Base-by-base conservation (phyloP, 2,113 vertebrate species). In the sheep (Ovis aries) region DNA sequence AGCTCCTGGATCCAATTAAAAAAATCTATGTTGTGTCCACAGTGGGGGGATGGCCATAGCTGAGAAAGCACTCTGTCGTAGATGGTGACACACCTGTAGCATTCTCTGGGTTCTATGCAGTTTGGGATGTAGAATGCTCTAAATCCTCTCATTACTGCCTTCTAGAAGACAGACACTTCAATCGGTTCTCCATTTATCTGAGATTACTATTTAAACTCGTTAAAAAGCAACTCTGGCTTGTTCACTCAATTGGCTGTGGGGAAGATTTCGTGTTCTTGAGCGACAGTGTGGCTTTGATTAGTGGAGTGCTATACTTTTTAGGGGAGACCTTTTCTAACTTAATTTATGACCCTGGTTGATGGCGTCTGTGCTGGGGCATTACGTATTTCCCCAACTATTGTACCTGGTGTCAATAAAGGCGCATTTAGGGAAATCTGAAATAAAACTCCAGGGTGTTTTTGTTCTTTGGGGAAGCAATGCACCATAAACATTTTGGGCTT, bases 1-100 rank as follows among this genome's bases (percentile, higher is more conserved):
- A 98, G 97, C 98, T 98, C 98, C 98, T 99, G 99, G 98, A 99
- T 98, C 98, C 98, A 98, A 98, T 99, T 99, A 98, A 98, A 98
- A 92, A 97, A 98, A 98, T 98, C 98, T 98, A 97, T 98, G 98
- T 98, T 97, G 95, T 98, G 98, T 94, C 98, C 98, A 98, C 98
- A 98, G 98, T 97, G 90, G 98, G 98, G 94, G 97, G 97, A 98
- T 97, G 97, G 98, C 98, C 97, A 97, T 96, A 74, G 98, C 96
- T 96, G 97, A 97, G 97, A 90, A 97, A 93, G 90, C 95, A 11
- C 91, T 96, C 11, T 55, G 45, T 77, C n/a, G 84, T 96, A 60
- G 92, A 92, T n/a, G 90, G 98, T 50, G 50, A 91, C 98, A 98
- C 98, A 99, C 99, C 98, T 98, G 99, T 98, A 98, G 98, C 82